A percentile compares a stretch with the other conserved stretches of the same genome.
phyloP scores from a whole-genome alignment of 2,113 vertebrate genomes.

The Gyps fulvus region DNA sequence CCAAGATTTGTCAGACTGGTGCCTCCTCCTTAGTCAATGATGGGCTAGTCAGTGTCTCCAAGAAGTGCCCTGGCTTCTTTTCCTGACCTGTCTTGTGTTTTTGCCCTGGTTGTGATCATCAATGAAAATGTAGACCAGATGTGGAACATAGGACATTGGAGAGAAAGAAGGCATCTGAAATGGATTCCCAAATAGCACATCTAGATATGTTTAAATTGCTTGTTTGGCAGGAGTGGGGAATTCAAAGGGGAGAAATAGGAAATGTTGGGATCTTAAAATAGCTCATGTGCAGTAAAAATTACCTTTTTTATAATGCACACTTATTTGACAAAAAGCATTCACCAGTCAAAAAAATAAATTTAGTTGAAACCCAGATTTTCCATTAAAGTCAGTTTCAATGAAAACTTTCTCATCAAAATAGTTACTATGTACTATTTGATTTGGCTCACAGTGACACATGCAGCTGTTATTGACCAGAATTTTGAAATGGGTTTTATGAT shows the following conservation, averaged over 20 bases:
- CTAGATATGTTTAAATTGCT: neutral
- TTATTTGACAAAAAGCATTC: neutral
- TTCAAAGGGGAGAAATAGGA: neutral
- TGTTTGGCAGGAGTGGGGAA: neutral
- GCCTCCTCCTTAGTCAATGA: neutral
- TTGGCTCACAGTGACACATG: neutral
- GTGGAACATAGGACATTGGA: accelerated
- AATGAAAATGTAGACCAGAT: neutral
- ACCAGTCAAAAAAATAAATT: neutral
- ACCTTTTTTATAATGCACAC: neutral
- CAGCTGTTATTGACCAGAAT: neutral
- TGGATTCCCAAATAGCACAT: neutral
- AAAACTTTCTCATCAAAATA: neutral
- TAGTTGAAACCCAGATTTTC: neutral
- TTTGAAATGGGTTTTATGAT: neutral
- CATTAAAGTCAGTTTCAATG: neutral
- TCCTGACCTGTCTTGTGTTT: neutral
- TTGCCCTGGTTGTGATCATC: neutral
- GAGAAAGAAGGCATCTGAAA: neutral
- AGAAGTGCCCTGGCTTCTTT: neutral
- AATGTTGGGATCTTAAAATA: neutral
- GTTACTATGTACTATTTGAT: neutral
- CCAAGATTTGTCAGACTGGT: neutral
- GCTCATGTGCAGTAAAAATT: neutral
- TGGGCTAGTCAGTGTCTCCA: neutral